Conservation (phyloP, 2,888 invertebrate species). For the Tipula lateralis region DNA sequence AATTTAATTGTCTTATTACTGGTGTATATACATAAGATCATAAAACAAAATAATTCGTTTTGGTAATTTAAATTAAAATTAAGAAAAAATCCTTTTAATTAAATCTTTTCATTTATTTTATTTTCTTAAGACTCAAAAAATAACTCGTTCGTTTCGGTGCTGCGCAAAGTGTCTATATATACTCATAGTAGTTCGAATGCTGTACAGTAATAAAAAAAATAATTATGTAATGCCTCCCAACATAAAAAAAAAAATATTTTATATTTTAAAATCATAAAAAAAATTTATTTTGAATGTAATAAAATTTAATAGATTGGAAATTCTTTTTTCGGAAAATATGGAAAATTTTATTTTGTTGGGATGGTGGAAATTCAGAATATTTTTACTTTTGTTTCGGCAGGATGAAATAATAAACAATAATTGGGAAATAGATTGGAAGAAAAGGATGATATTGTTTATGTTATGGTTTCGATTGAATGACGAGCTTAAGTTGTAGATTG, state of each 20-base stretch:
- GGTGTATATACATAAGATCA: background rate
- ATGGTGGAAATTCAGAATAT: background rate
- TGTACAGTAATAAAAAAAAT: background rate
- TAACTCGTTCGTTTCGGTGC: background rate
- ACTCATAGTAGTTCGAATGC: background rate
- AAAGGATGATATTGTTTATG: background rate
- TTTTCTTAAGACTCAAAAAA: background rate
- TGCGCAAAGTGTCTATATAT: background rate
- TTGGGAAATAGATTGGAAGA: background rate
- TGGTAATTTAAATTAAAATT: background rate
- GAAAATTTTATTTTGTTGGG: background rate
- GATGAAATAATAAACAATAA: background rate
- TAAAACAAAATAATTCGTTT: background rate
- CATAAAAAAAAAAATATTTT: background rate
- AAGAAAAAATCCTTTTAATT: background rate
- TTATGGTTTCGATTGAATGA: background rate
- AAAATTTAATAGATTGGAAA: background rate
- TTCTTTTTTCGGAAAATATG: background rate
- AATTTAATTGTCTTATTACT: background rate
- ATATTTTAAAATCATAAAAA: background rate
- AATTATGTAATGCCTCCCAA: background rate
- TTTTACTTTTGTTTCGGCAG: background rate
- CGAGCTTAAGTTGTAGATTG: no score
- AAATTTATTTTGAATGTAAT: background rate
- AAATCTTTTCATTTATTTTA: background rate